phyloP scores from a whole-genome alignment of 35 echinoderm and acorn worm genomes.

The Apostichopus californicus region DNA sequence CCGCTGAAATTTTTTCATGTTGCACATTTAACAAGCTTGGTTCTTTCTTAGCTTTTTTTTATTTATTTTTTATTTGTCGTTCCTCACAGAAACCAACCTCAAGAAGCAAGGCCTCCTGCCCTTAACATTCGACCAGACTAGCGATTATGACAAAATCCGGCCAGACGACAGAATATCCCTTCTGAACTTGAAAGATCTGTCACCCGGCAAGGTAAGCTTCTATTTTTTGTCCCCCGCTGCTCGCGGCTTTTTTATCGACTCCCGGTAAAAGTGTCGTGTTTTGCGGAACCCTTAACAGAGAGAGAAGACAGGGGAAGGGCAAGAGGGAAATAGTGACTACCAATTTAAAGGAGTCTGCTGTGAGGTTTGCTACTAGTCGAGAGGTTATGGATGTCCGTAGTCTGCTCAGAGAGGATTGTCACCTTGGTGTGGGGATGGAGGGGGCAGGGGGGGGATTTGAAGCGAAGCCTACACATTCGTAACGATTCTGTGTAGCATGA shows the following conservation, averaged over 20 bases:
- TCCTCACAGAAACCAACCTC: constrained; percentile 89
- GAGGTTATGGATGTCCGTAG: no score
- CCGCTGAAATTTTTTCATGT: no score
- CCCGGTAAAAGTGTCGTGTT: neutral
- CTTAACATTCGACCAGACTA: constrained; percentile 77
- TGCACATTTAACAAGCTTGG: neutral
- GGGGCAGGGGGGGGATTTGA: no score
- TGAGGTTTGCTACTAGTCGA: no score
- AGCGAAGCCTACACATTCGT: no score
- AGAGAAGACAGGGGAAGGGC: neutral
- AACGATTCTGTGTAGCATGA: no score
- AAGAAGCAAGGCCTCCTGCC: constrained; percentile 98
- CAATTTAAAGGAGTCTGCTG: no score
- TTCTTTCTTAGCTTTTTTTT: neutral
- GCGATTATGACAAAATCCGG: constrained; percentile 92
- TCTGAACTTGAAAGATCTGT: constrained; percentile 57
- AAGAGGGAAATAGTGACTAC: neutral
- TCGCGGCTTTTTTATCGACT: neutral
- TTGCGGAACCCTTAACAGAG: neutral
- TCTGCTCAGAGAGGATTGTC: no score
- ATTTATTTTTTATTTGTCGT: neutral
- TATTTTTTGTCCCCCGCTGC: neutral
- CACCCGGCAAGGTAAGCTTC: constrained; percentile 82
- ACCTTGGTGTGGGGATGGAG: no score
- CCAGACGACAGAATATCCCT: constrained; percentile 87